phyloP scores from a whole-genome alignment of 2,888 invertebrate genomes.

The Drosophila macrospina region DNA sequence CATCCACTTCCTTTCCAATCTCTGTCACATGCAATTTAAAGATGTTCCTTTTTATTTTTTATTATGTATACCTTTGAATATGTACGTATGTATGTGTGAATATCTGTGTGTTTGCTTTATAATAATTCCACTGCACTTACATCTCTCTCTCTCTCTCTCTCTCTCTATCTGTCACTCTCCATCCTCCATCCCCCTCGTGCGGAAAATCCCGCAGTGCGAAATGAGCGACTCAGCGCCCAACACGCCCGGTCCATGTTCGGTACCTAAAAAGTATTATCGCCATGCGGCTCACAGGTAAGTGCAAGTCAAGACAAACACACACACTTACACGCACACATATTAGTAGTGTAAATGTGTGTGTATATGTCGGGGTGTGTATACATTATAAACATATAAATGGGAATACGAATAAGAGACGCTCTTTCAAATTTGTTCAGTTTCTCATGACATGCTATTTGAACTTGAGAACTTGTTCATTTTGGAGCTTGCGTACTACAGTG shows the following conservation, averaged over 20 bases:
- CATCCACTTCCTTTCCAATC: slow-evolving; percentile 23
- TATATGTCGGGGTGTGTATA: background rate
- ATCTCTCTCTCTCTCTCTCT: background rate
- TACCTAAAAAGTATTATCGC: slow-evolving; percentile 84
- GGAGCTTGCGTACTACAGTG: background rate
- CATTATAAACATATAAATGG: background rate
- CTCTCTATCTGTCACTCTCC: background rate
- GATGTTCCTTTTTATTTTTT: slow-evolving; percentile 5
- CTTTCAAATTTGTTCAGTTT: background rate
- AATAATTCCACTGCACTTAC: slow-evolving; percentile 14
- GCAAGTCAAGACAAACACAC: background rate
- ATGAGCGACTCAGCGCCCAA: slow-evolving; percentile 83
- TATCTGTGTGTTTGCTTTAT: slow-evolving; percentile 1
- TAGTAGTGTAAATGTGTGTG: background rate
- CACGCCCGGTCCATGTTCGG: slow-evolving; percentile 71
- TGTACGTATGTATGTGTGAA: background rate
- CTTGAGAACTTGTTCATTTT: background rate
- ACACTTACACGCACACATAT: background rate
- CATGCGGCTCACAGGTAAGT: slow-evolving; percentile 85
- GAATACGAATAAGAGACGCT: background rate
- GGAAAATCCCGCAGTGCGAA: slow-evolving; percentile 68
- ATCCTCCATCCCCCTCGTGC: slow-evolving; percentile 76
- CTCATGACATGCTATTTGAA: background rate
- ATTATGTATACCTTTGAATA: background rate
- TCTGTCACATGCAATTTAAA: slow-evolving; percentile 25